Evolutionary conservation across 2,888 invertebrate species (phyloP).

Genomic region (Xanthia icteritia): DNA sequence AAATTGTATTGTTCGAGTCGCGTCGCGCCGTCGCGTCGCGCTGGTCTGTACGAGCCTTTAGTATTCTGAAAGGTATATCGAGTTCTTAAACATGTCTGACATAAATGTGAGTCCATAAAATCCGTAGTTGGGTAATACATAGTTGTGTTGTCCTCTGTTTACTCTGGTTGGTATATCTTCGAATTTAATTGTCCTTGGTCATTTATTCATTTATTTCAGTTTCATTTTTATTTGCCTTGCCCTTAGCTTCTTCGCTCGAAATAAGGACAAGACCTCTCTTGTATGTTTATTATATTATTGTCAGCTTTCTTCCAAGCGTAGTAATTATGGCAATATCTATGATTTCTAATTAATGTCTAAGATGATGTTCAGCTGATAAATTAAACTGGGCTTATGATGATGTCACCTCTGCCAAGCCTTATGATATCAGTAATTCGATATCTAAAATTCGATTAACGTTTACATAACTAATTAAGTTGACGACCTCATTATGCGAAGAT

Average conservation of each 20-base stretch:
- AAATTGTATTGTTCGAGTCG: no score
- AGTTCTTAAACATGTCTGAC: constrained; percentile 31
- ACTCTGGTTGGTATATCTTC: background rate
- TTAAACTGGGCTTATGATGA: constrained; percentile 10
- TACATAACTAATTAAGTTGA: constrained; percentile 43
- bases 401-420: constrained; percentile 3
- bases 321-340: background rate
- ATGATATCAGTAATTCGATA: constrained; percentile 32
- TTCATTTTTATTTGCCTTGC: background rate
- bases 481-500: constrained; percentile 38
- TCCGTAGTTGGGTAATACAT: background rate
- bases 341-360: background rate
- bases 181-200: background rate
- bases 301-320: background rate
- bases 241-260: background rate
- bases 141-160: background rate
- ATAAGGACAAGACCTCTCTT: background rate
- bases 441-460: constrained; percentile 21
- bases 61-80: constrained; percentile 22
- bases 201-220: background rate
- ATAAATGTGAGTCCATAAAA: constrained; percentile 22
- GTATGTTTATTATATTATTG: background rate
- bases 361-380: background rate
- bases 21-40: no score
- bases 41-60: no score